Evolutionary conservation across 2,797 vertebrate genomes (phyloP), one percentile per base, ranked within the genome.

Genomic region (Sphenopsis melanotis): DNA sequence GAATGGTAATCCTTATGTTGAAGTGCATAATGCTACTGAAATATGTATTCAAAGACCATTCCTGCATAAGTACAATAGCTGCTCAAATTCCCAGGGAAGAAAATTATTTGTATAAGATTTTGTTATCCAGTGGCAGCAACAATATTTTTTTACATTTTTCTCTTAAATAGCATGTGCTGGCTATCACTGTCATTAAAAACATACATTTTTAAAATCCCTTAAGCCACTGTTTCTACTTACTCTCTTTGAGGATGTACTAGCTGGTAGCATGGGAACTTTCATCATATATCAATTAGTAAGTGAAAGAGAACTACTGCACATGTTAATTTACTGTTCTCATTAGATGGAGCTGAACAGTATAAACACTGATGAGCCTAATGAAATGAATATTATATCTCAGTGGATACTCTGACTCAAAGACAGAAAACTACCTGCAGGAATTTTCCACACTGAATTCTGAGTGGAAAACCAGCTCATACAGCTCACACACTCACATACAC

Each of bases 291-390:
- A 96, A 85, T 95, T 89, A 95, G 69, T 68, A 77, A 84, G 63
- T 79, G 89, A 92, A 89, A 85, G 44, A 88, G 84, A 94, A 61
- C 46, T 86, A 65, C 78, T 66, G 80, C 74, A 87, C 49, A 32
- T 42, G 78, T 50, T 95, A 95, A 95, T 95, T 94, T 90, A 80
- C 79, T 80, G 56, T 87, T 96, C 95, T 95, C 72, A 90, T 96
- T 95, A 94, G 87, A 61, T 81, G 63, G 52, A 93, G 56, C 37
- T 92, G 91, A 95, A 87, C 69, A 88, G 70, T 88, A 94, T 92
- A 93, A 94, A 75, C 86, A 87, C 47, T 77, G 92, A 95, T 89
- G 68, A 94, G 50, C 19, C 50, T 96, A 96, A 97, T 94, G 66
- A 94, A 97, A 95, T 44, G 55, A 92, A 61, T 90, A 92, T 94